Evolutionary conservation across 2,797 vertebrate species (phyloP), one percentile per base, ranked within the genome.

Genomic region (Orestias chungarensis): DNA sequence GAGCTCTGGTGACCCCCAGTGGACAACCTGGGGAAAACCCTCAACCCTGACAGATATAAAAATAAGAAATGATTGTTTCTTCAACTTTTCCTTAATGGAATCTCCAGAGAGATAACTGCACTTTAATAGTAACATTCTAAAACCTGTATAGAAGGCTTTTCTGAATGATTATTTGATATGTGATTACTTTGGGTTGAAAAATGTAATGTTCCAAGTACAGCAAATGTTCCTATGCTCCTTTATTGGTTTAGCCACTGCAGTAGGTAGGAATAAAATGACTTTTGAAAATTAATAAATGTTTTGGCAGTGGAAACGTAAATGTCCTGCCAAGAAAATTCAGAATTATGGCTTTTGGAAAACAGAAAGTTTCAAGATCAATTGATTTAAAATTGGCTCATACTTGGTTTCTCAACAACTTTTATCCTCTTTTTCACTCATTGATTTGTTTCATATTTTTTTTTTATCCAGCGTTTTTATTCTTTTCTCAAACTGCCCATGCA

Each of bases 321-420:
- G 44, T 70, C 43, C 49, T 29, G 23, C 46, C 11, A 0, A 27
- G 64, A n/a, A n/a, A n/a, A n/a, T n/a, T 65, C 46, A 47, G 10
- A 47, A 42, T 20, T 44, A 57, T 40, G 40, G 18, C 0, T 6
- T 65, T 68, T 52, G 1, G 6, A 55, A 33, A 59, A 20, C 0
- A 7, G 7, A 15, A 69, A 38, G 38, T 65, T 23, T 33, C 49
- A 47, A n/a, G 52, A 73, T 71, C 23, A 57, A 82, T 71, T 31
- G 73, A 68, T 79, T 75, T 67, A 3, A 68, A 79, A 78, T 67
- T 25, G 59, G 29, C 33, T 64, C 23, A 8, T 17, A 9, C 64
- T 50, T 44, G 17, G 49, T 35, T 76, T 67, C 6, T 25, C 52
- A 6, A 47, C 31, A 6, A 6, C 66, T 12, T 31, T 70, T 42